Evolutionary conservation across 2,888 invertebrate species (phyloP).

Genomic region (Maniola hyperantus): DNA sequence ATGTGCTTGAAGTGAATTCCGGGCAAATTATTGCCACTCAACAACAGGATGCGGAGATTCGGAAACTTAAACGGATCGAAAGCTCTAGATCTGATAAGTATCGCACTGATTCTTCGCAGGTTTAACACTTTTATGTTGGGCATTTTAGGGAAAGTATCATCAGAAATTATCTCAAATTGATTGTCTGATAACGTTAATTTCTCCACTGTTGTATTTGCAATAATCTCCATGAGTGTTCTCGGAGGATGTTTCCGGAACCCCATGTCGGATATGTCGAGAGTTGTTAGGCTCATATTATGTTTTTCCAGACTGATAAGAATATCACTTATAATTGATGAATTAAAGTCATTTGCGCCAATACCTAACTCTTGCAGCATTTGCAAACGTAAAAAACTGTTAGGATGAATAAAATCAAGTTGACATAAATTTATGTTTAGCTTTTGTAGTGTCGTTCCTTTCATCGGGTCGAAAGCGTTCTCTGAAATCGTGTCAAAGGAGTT

Average conservation of each 20-base stretch:
- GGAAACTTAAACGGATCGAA: slow-evolving; percentile 75
- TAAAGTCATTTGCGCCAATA: slow-evolving; percentile 81
- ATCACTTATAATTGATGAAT: slow-evolving; percentile 63
- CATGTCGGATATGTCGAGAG: slow-evolving; percentile 77
- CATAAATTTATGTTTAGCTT: slow-evolving; percentile 79
- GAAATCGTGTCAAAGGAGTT: slow-evolving; percentile 74
- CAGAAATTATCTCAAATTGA: slow-evolving; percentile 79
- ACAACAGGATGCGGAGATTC: slow-evolving; percentile 73
- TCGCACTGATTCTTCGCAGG: slow-evolving; percentile 76
- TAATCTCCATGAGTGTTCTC: slow-evolving; percentile 67
- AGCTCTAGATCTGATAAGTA: slow-evolving; percentile 70
- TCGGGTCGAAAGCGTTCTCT: slow-evolving; percentile 67
- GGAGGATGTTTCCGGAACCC: slow-evolving; percentile 80
- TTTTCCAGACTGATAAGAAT: slow-evolving; percentile 63
- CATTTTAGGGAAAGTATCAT: slow-evolving; percentile 81
- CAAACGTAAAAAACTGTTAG: slow-evolving; percentile 73
- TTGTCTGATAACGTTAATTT: slow-evolving; percentile 76
- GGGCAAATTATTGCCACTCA: slow-evolving; percentile 79
- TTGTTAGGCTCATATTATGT: slow-evolving; percentile 64
- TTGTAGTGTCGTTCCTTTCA: slow-evolving; percentile 69
- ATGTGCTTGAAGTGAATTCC: slow-evolving; percentile 77
- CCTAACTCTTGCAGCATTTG: slow-evolving; percentile 68
- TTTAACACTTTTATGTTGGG: slow-evolving; percentile 79
- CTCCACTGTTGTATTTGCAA: slow-evolving; percentile 76
- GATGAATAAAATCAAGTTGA: slow-evolving; percentile 78